phyloP scores from a whole-genome alignment of 1,140 invertebrate species.

The Neelides sp. region DNA sequence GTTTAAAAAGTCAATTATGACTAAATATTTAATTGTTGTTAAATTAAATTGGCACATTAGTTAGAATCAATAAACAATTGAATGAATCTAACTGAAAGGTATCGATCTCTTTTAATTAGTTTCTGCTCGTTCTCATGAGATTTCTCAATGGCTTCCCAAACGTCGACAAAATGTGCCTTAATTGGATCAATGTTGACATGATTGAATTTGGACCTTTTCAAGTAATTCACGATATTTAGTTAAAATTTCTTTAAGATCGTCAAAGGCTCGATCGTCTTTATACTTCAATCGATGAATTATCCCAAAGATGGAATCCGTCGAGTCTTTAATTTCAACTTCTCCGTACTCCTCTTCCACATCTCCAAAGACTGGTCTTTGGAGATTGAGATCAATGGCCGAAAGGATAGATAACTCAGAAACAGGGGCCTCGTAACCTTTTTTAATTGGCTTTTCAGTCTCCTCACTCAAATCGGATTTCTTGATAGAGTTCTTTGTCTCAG shows the following conservation, averaged over 20 bases:
- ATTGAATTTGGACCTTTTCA: neutral
- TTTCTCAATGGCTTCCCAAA: constrained; percentile 15
- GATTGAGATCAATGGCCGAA: too few relatives aligned
- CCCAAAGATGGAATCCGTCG: too few relatives aligned
- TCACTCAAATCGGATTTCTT: too few relatives aligned
- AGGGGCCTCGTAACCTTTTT: too few relatives aligned
- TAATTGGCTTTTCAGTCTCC: too few relatives aligned
- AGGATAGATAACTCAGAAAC: too few relatives aligned
- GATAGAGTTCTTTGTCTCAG: too few relatives aligned
- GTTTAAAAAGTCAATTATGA: neutral
- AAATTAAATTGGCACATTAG: neutral
- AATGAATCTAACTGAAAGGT: constrained; percentile 2
- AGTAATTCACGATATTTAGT: constrained; percentile 4
- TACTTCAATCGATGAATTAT: neutral
- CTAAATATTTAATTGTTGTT: neutral
- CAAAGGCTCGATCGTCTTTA: constrained; percentile 1
- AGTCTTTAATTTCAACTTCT: too few relatives aligned
- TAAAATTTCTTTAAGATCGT: constrained; percentile 12
- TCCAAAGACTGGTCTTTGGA: too few relatives aligned
- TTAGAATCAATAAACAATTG: neutral
- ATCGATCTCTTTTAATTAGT: constrained; percentile 8
- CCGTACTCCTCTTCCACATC: too few relatives aligned
- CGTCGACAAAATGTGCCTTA: constrained; percentile 11
- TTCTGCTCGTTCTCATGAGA: constrained; percentile 8
- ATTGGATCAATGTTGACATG: constrained; percentile 13